phyloP scores from a whole-genome alignment of 2,113 vertebrate genomes.

The Bucco capensis region DNA sequence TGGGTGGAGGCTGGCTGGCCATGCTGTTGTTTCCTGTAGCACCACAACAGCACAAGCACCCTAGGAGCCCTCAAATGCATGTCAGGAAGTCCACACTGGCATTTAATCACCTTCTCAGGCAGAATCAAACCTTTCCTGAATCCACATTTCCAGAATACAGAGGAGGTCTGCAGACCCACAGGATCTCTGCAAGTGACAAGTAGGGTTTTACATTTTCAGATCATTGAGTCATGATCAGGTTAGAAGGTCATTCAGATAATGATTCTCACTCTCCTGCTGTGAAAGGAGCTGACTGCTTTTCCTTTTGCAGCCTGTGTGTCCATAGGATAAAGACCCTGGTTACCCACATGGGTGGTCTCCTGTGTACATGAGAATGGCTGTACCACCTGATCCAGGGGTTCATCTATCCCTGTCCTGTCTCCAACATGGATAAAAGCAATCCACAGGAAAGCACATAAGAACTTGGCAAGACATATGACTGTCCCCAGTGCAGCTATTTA shows the following conservation, averaged over 20 bases:
- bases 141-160: background rate
- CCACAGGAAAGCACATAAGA: background rate
- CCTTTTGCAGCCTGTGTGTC: background rate
- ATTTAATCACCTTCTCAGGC: background rate
- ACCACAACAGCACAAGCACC: background rate
- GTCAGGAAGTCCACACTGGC: background rate
- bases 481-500: background rate
- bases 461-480: background rate
- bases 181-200: background rate
- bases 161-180: background rate
- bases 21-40: background rate
- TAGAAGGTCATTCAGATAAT: background rate
- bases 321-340: background rate
- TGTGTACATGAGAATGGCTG: background rate
- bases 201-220: background rate
- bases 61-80: background rate
- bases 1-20: background rate
- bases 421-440: background rate
- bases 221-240: accelerated
- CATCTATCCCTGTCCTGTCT: background rate
- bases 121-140: background rate
- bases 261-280: background rate
- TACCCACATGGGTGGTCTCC: background rate
- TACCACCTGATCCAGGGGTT: background rate
- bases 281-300: background rate